Percentiles rank a stretch among this genome's conserved stretches.
Conservation (phyloP, 2,113 vertebrate species). For the Plecturocebus donacophilus region DNA sequence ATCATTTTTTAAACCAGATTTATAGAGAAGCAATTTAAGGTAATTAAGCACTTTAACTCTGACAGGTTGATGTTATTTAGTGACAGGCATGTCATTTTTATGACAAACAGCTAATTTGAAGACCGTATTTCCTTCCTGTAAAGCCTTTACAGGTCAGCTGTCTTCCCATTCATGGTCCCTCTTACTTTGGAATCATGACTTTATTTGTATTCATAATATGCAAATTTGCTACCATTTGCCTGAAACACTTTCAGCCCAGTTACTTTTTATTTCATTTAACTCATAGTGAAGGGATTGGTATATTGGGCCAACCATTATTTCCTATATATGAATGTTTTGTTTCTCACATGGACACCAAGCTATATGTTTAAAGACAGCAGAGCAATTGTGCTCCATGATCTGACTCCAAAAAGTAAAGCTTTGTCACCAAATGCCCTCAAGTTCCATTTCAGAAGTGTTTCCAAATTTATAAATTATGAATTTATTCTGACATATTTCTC, state of each 20-base stretch:
- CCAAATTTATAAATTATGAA: background rate
- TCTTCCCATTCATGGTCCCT: background rate
- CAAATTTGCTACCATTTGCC: background rate
- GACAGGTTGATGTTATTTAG: slow-evolving; percentile 1
- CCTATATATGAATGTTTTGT: background rate
- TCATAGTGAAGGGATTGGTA: background rate
- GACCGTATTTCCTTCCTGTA: background rate
- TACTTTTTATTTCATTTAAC: background rate
- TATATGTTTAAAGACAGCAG: background rate
- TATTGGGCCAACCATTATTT: background rate
- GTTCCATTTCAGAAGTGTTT: background rate
- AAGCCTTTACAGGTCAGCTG: background rate
- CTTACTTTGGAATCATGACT: background rate
- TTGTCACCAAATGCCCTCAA: background rate
- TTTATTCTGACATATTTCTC: background rate
- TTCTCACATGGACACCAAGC: background rate
- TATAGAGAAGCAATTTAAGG: slow-evolving; percentile 32
- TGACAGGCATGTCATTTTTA: slow-evolving; percentile 20
- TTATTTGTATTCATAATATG: background rate
- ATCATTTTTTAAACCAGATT: slow-evolving; percentile 37
- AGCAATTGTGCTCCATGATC: background rate
- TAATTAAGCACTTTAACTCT: slow-evolving; percentile 44
- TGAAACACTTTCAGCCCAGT: background rate
- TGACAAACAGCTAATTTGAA: background rate
- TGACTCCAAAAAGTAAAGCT: background rate